Evolutionary conservation across 2,797 vertebrate genomes (phyloP).

Genomic region (Pangasius djambal): DNA sequence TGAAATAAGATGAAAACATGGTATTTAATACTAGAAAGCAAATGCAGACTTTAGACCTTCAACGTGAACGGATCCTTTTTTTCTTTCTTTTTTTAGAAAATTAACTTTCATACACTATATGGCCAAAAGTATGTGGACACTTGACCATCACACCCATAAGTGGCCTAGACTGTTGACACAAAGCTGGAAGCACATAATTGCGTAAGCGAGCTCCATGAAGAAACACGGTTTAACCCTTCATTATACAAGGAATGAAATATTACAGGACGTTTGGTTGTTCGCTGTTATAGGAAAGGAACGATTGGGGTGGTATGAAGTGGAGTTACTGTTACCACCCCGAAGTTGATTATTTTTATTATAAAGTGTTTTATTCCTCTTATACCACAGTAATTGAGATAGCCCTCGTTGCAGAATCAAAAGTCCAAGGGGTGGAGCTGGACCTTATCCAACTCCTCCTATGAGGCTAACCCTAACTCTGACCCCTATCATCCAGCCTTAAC

Average conservation of each 20-base stretch:
- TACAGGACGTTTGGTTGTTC: not conserved
- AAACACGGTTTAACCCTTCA: not conserved
- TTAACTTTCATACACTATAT: not conserved
- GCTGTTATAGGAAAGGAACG: not conserved
- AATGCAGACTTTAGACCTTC: not conserved
- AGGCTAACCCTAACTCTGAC: not conserved
- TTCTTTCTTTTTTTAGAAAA: not conserved
- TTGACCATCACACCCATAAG: not conserved
- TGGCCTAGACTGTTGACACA: not conserved
- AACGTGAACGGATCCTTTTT: not conserved
- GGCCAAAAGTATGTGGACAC: not conserved
- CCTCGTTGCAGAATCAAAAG: not conserved
- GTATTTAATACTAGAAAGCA: not conserved
- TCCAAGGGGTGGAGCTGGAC: not conserved
- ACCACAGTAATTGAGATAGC: not conserved
- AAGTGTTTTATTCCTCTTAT: not conserved
- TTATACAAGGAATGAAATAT: not conserved
- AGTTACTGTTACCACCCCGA: not conserved
- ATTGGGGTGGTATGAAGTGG: not conserved
- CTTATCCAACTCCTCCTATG: not conserved
- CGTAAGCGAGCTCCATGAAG: not conserved
- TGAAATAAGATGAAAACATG: not conserved
- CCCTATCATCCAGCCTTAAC: not conserved
- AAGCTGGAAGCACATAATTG: not conserved
- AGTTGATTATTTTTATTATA: not conserved